Conservation (phyloP, 2,113 vertebrate species). For the Actenoides hombroni region DNA sequence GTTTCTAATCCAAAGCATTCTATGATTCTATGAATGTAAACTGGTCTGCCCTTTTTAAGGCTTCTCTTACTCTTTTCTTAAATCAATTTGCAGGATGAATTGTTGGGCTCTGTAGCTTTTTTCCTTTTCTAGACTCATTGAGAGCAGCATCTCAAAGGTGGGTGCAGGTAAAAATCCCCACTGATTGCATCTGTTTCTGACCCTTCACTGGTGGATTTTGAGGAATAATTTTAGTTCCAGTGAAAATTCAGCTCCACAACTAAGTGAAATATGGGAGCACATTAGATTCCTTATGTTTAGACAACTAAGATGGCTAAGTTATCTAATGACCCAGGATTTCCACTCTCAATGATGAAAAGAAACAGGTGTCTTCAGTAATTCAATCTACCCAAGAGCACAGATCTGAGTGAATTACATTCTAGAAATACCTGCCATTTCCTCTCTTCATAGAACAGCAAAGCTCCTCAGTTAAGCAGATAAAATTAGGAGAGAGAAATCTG, state of each 20-base stretch:
- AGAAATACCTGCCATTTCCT: constrained; percentile 4
- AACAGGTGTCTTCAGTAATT: not conserved
- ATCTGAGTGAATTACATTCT: not conserved
- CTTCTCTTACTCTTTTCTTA: not conserved
- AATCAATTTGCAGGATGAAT: not conserved
- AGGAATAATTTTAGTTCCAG: not conserved
- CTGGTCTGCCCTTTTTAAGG: not conserved
- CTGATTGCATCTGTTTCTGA: not conserved
- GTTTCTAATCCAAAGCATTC: too few species aligned
- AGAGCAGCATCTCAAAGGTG: not conserved
- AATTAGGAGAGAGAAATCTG: not conserved
- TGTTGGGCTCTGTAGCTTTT: not conserved
- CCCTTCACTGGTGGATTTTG: not conserved
- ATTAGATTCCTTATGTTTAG: not conserved
- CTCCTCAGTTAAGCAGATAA: not conserved
- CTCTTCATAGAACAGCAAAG: not conserved
- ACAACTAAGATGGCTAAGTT: not conserved
- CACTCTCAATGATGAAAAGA: not conserved
- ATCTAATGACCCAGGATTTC: not conserved
- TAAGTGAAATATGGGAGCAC: not conserved
- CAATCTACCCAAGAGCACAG: not conserved
- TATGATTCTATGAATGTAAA: not conserved
- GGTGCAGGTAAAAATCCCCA: not conserved
- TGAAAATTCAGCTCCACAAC: not conserved
- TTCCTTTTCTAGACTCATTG: not conserved